Percentiles rank a stretch among this genome's conserved stretches.
Conservation (phyloP, 2,113 vertebrate species). For the Eubucco bourcierii region DNA sequence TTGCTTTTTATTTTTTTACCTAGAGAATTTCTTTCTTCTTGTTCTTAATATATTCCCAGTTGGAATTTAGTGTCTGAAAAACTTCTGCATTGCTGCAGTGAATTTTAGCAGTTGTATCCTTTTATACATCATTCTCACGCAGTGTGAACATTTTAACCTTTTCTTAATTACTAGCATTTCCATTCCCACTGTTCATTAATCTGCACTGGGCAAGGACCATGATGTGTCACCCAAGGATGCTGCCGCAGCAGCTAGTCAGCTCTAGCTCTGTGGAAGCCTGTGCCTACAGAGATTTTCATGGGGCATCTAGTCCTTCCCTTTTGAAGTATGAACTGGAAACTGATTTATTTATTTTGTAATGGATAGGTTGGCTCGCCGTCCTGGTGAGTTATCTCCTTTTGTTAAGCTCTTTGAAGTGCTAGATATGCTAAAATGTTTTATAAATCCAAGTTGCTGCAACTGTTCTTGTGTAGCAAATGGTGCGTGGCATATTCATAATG, state of each 20-base stretch:
- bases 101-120: conserved; percentile 33
- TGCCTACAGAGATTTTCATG: conserved; percentile 35
- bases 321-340: conserved; percentile 65
- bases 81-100: not conserved
- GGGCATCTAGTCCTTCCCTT: conserved; percentile 23
- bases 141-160: conserved; percentile 70
- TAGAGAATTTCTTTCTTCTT: conserved; percentile 38
- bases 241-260: not conserved
- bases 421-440: not conserved
- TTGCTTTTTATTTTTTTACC: not conserved
- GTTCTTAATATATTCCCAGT: conserved; percentile 65
- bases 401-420: conserved; percentile 52
- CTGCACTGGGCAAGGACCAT: conserved; percentile 1
- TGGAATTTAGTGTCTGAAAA: conserved; percentile 19
- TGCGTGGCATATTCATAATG: not conserved
- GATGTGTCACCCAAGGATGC: conserved; percentile 29
- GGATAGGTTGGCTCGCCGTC: conserved; percentile 38
- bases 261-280: conserved; percentile 18
- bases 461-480: not conserved
- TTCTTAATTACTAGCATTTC: conserved; percentile 69
- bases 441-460: conserved; percentile 36
- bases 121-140: conserved; percentile 52
- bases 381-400: conserved; percentile 61
- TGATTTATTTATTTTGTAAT: conserved; percentile 70
- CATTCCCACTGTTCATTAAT: conserved; percentile 62